These are phyloP conservation scores for Poeciliopsis presidionis DNA, from an alignment of 2,797 vertebrate species.

Conservation along the genomic window DNA sequence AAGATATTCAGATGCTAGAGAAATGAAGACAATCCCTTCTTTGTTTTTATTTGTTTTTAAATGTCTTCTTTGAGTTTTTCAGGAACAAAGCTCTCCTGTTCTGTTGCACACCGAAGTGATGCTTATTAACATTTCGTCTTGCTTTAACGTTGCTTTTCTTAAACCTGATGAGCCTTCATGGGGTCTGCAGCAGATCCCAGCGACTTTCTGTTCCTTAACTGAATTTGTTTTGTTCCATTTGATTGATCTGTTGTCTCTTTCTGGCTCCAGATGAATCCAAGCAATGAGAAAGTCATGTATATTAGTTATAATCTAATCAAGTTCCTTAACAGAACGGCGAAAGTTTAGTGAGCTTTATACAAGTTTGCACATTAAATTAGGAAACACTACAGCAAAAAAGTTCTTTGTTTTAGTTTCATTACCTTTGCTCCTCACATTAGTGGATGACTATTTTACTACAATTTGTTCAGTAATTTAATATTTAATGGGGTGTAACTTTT, in stretches of 20 bases:
- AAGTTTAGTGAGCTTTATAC: neutral
- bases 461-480: too few relatives aligned
- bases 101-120: constrained; percentile 14
- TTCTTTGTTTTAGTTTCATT: neutral
- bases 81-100: constrained; percentile 14
- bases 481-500: neutral
- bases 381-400: neutral
- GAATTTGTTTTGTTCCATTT: neutral
- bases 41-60: neutral
- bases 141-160: constrained; percentile 12
- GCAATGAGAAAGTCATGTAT: neutral
- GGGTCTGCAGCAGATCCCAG: constrained; percentile 25
- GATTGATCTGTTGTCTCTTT: neutral
- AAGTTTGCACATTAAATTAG: neutral
- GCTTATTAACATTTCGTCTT: constrained; percentile 12
- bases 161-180: constrained; percentile 4
- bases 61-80: neutral
- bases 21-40: neutral
- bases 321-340: neutral
- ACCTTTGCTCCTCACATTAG: neutral
- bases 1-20: neutral
- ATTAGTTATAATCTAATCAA: neutral
- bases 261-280: neutral
- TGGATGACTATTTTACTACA: neutral
- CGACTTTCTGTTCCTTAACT: neutral